Conservation (phyloP, 2,113 vertebrate genomes). For the Aplodontia rufa region DNA sequence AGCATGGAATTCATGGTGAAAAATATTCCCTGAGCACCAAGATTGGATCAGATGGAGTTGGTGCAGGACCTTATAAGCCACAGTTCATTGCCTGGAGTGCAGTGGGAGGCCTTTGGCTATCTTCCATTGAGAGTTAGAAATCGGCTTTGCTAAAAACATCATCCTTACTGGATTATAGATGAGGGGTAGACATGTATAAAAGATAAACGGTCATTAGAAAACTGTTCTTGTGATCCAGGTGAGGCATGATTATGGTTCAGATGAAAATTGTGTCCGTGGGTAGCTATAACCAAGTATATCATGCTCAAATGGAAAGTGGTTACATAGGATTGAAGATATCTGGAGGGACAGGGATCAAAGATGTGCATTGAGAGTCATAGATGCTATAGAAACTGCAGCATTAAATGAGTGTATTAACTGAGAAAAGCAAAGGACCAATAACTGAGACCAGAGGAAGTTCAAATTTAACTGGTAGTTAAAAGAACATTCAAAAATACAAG, state of each 20-base stretch:
- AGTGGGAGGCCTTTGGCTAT: not conserved
- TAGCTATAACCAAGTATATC: not conserved
- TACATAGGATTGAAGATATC: not conserved
- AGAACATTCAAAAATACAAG: not conserved
- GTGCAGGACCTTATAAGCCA: not conserved
- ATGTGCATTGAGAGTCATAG: not conserved
- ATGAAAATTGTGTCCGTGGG: not conserved
- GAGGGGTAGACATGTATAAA: not conserved
- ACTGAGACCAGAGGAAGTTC: not conserved
- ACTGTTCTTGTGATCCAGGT: not conserved
- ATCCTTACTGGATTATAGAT: not conserved
- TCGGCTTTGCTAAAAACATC: not conserved
- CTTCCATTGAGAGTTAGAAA: not conserved
- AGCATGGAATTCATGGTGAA: not conserved
- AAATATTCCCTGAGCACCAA: not conserved
- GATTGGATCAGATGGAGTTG: not conserved
- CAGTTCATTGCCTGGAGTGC: not conserved
- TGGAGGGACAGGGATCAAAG: not conserved
- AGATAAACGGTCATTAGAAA: not conserved
- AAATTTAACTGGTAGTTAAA: not conserved
- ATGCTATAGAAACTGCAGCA: not conserved
- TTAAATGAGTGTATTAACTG: not conserved
- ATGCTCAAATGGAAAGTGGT: not conserved
- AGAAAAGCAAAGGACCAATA: not conserved
- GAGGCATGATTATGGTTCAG: not conserved